These are phyloP conservation scores for Myotis davidii DNA, from an alignment of 2,113 vertebrate species.

Conservation along the genomic window DNA sequence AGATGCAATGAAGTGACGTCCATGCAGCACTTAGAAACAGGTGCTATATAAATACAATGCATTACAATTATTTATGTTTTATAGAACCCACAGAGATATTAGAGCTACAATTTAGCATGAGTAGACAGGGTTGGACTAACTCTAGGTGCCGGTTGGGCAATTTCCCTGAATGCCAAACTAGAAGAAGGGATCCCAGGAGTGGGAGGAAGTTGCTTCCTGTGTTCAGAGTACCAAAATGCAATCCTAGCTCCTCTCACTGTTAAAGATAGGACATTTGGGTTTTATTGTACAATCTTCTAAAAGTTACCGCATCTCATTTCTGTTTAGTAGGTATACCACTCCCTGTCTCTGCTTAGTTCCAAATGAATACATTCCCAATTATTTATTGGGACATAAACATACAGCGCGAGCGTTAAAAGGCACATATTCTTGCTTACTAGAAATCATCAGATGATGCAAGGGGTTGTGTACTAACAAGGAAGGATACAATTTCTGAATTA, in stretches of 20 bases:
- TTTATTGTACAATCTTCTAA: not conserved
- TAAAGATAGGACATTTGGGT: not conserved
- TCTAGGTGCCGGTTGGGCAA: not conserved
- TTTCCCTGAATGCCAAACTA: not conserved
- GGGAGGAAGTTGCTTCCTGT: not conserved
- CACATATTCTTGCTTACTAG: not conserved
- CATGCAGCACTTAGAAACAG: conserved; percentile 13
- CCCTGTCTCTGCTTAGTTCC: not conserved
- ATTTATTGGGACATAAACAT: not conserved
- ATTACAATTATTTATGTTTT: conserved; percentile 69
- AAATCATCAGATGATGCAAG: not conserved
- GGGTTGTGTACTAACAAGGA: not conserved
- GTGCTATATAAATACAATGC: conserved; percentile 52
- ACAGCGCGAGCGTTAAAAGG: not conserved
- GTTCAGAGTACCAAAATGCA: not conserved
- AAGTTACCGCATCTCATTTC: not conserved
- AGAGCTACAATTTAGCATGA: conserved; percentile 45
- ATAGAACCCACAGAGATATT: conserved; percentile 55
- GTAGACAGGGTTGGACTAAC: not conserved
- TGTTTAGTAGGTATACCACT: not conserved
- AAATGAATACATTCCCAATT: not conserved
- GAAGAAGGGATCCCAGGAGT: not conserved
- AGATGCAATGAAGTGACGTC: conserved; percentile 61
- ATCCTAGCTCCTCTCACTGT: not conserved
- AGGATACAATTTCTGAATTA: not conserved